Percentiles rank a stretch among this genome's conserved stretches.
phyloP scores from a whole-genome alignment of 2,888 invertebrate genomes.

The Cryptus armator region DNA sequence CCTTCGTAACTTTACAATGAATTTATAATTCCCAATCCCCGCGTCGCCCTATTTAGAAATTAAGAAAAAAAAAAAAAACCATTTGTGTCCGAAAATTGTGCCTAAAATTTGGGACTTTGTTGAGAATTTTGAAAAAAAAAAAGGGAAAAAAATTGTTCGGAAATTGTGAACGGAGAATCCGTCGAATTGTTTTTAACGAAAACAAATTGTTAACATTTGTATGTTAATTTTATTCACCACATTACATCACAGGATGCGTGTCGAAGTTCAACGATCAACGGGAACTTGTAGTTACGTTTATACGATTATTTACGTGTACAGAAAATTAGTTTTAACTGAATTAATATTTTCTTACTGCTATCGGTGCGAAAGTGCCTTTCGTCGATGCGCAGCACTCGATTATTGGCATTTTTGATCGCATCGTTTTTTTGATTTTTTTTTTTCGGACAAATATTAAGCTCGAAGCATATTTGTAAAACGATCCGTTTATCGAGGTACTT shows the following conservation, averaged over 20 bases:
- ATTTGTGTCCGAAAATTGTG: conserved; percentile 2
- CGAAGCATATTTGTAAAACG: conserved; percentile 19
- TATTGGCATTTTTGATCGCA: background rate
- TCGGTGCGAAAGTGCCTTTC: conserved; percentile 39
- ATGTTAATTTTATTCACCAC: conserved; percentile 34
- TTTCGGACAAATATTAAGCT: conserved; percentile 22
- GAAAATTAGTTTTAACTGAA: conserved; percentile 18
- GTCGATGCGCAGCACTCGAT: conserved; percentile 31
- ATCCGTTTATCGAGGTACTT: background rate
- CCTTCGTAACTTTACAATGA: conserved; percentile 17
- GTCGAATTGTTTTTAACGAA: conserved; percentile 12
- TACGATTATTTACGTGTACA: conserved; percentile 38
- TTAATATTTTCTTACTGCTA: conserved; percentile 48
- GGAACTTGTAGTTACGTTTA: conserved; percentile 32
- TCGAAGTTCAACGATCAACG: conserved; percentile 15
- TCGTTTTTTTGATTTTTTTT: background rate
- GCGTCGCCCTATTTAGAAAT: background rate
- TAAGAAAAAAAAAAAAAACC: background rate
- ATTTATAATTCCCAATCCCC: background rate
- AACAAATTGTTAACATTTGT: conserved; percentile 26
- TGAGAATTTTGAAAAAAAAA: background rate
- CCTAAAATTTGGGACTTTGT: background rate
- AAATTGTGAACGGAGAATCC: conserved; percentile 20
- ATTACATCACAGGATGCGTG: conserved; percentile 54
- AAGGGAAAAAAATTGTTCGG: background rate